phyloP scores from a whole-genome alignment of 2,888 invertebrate species.

The Odontocerum albicorne region DNA sequence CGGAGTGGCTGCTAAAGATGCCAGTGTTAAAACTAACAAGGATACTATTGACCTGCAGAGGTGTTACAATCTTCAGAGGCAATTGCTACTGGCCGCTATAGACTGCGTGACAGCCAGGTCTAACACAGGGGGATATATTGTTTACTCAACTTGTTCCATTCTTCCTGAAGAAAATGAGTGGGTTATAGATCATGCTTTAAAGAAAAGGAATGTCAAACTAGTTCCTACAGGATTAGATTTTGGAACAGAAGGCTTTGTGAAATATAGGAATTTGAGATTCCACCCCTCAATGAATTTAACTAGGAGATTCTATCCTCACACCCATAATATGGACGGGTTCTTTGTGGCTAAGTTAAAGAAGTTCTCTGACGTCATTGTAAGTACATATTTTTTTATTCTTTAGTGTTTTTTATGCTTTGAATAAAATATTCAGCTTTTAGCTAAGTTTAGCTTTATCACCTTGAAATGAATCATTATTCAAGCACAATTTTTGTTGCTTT shows the following conservation, averaged over 20 bases:
- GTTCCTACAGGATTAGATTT: slow-evolving; percentile 93
- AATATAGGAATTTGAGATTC: slow-evolving; percentile 82
- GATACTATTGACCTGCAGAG: slow-evolving; percentile 87
- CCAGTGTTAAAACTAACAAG: slow-evolving; percentile 91
- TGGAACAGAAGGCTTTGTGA: slow-evolving; percentile 92
- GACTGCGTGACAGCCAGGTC: slow-evolving; percentile 94
- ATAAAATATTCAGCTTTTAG: too few species aligned
- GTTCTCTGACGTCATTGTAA: slow-evolving; percentile 77
- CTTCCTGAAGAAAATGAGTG: slow-evolving; percentile 98
- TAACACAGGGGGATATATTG: slow-evolving; percentile 88
- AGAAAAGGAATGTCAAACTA: slow-evolving; percentile 90
- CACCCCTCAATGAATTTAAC: slow-evolving; percentile 89
- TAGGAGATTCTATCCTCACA: slow-evolving; percentile 94
- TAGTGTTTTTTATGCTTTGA: too few species aligned
- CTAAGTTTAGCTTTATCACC: too few species aligned
- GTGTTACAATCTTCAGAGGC: slow-evolving; percentile 90
- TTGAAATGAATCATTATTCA: too few species aligned
- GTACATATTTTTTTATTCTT: slow-evolving; percentile 37
- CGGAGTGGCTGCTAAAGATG: slow-evolving; percentile 97
- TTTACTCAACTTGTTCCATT: slow-evolving; percentile 98
- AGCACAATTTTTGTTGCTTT: too few species aligned
- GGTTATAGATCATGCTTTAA: slow-evolving; percentile 94
- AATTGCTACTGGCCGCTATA: slow-evolving; percentile 92
- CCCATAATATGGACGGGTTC: slow-evolving; percentile 99
- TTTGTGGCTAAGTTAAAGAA: slow-evolving; percentile 98